Conservation (phyloP, 1,140 invertebrate genomes). For the Heliconius hermathena region DNA sequence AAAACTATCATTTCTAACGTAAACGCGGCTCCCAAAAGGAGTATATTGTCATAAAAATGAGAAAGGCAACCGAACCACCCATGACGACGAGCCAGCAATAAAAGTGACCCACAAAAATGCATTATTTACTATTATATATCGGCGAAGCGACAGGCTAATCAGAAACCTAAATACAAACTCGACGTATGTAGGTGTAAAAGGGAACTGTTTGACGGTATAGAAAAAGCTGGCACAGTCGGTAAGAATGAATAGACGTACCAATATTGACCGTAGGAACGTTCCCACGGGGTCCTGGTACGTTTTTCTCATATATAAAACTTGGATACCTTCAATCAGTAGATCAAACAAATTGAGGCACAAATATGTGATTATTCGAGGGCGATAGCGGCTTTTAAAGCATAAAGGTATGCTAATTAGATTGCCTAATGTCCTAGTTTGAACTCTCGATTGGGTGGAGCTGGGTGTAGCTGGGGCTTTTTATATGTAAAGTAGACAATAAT, state of each 20-base stretch:
- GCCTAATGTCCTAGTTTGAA: slow-evolving; percentile 34
- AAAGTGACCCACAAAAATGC: slow-evolving; percentile 78
- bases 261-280: slow-evolving; percentile 72
- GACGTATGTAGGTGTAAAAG: slow-evolving; percentile 71
- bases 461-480: not conserved
- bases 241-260: slow-evolving; percentile 61
- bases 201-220: slow-evolving; percentile 62
- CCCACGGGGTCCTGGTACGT: slow-evolving; percentile 70
- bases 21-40: slow-evolving; percentile 46
- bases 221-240: slow-evolving; percentile 60
- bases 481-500: slow-evolving; percentile 8
- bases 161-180: slow-evolving; percentile 68
- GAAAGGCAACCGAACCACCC: slow-evolving; percentile 63
- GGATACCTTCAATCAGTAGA: slow-evolving; percentile 65
- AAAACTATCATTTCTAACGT: slow-evolving; percentile 37
- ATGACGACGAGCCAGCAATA: slow-evolving; percentile 72
- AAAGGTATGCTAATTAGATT: slow-evolving; percentile 74
- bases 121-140: slow-evolving; percentile 80
- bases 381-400: slow-evolving; percentile 74
- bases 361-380: slow-evolving; percentile 70
- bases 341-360: slow-evolving; percentile 71
- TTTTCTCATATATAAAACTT: slow-evolving; percentile 63
- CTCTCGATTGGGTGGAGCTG: not conserved
- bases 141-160: slow-evolving; percentile 76
- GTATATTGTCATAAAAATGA: slow-evolving; percentile 51